Conservation (phyloP, 2,797 vertebrate species). For the Eulemur coronatus region DNA sequence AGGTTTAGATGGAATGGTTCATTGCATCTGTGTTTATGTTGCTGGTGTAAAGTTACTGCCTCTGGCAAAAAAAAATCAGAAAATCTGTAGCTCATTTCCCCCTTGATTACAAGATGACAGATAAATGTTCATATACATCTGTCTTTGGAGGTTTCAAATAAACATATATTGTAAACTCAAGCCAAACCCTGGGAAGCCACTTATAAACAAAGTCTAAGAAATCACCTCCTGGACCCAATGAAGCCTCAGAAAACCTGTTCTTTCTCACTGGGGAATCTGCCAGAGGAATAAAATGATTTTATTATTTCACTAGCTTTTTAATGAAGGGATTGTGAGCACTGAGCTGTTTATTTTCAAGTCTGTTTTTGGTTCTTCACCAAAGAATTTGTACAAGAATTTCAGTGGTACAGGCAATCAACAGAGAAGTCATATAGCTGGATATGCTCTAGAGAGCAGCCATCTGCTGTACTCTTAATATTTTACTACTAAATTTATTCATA, state of each 20-base stretch:
- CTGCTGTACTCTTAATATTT: background rate
- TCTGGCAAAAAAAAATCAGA: slow-evolving; percentile 65
- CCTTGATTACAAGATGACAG: slow-evolving; percentile 62
- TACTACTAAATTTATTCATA: background rate
- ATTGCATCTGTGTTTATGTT: slow-evolving; percentile 58
- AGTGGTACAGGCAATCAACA: background rate
- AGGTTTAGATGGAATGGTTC: slow-evolving; percentile 10
- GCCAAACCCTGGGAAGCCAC: background rate
- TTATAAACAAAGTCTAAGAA: slow-evolving; percentile 43
- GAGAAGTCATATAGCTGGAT: background rate
- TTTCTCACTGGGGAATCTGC: background rate
- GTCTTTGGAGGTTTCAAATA: slow-evolving; percentile 45
- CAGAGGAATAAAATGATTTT: background rate
- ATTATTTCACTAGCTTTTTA: background rate
- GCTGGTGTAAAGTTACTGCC: slow-evolving; percentile 6
- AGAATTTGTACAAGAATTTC: slow-evolving; percentile 37
- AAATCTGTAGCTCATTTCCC: slow-evolving; percentile 56
- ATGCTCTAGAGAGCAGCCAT: background rate
- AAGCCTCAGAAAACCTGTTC: background rate
- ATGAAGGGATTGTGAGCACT: background rate
- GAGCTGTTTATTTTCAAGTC: slow-evolving; percentile 2
- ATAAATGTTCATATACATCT: slow-evolving; percentile 44
- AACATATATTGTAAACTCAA: slow-evolving; percentile 42
- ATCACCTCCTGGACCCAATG: background rate
- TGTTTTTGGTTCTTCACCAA: background rate